Evolutionary conservation across 2,113 vertebrate species (phyloP), one percentile per base, ranked within the genome.

Genomic region (Stercorarius parasiticus): DNA sequence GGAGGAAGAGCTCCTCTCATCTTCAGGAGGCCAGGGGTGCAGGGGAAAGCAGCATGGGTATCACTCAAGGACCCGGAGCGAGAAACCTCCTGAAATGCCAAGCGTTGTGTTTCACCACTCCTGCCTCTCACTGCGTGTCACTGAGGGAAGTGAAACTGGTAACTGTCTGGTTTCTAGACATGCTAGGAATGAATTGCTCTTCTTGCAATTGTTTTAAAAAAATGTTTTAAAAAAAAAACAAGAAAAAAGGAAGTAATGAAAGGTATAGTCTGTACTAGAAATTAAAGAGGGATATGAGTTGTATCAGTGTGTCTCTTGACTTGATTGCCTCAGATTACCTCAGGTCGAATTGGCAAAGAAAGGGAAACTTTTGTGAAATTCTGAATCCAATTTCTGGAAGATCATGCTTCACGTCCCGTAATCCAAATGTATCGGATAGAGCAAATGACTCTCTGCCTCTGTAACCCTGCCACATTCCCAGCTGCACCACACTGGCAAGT

Each of bases 131-230:
- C 47, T 4, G 13, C 40, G 1, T 0, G 0, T 65, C 71, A 53
- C 73, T 5, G 53, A 43, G 20, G 95, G 95, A 97, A 97, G 92
- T 96, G 96, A 94, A 96, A 96, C 15, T 10, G 26, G 62, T 73
- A 61, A n/a, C 43, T 88, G 55, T 6, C 36, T 15, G 9, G 11
- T 71, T 70, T 34, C 23, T 42, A 59, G 61, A 21, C 26, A 4
- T 0, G 6, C 50, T 47, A 43, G 16, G 47, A 27, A 52, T n/a
- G 45, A 70, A 17, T 7, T 15, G 32, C 6, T 74, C 8, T 29
- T 62, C 71, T 77, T 58, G 55, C 23, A 88, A 55, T 25, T 13
- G 11, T 58, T 58, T 15, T 4, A 4, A 42, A 29, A 5, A 30
- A 67, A 29, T 7, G 10, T 16, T 47, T 49, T 8, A 7, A 15